A percentile compares a stretch with the other conserved stretches of the same genome.
phyloP scores from a whole-genome alignment of 2,888 invertebrate species.

The Nasonia oneida region DNA sequence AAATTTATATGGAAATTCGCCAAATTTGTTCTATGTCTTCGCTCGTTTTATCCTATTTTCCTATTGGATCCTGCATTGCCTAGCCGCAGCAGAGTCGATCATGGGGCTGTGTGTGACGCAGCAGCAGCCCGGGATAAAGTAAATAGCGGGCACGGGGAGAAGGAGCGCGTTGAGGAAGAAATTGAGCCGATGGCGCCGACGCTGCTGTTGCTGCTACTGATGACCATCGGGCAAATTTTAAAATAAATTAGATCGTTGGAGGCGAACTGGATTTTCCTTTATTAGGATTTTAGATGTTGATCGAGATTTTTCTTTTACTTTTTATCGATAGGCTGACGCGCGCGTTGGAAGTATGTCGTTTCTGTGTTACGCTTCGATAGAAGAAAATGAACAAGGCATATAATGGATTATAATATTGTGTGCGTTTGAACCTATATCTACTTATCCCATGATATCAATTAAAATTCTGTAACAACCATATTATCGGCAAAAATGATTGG shows the following conservation, averaged over 20 bases:
- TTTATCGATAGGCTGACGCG: too few relatives aligned
- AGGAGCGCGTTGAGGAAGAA: neutral
- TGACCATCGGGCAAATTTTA: neutral
- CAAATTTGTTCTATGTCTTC: constrained; percentile 74
- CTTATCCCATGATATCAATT: too few relatives aligned
- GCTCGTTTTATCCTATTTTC: constrained; percentile 34
- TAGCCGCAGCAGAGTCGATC: constrained; percentile 21
- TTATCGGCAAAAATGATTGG: too few relatives aligned
- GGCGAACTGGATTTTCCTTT: neutral
- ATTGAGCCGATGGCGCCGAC: constrained; percentile 3
- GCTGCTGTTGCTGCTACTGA: neutral
- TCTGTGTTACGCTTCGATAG: too few relatives aligned
- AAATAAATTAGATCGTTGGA: neutral
- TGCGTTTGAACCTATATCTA: too few relatives aligned
- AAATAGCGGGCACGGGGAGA: neutral
- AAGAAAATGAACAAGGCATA: too few relatives aligned
- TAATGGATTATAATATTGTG: too few relatives aligned
- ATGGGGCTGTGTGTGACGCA: neutral
- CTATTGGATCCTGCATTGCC: neutral
- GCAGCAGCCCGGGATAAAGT: constrained; percentile 19
- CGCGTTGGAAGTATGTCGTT: too few relatives aligned
- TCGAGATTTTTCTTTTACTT: neutral
- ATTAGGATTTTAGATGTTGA: neutral
- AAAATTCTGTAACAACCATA: too few relatives aligned
- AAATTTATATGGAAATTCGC: constrained; percentile 79